These are phyloP conservation scores for Garrulus glandarius DNA, from an alignment of 2,797 vertebrate genomes.

Conservation along the genomic window DNA sequence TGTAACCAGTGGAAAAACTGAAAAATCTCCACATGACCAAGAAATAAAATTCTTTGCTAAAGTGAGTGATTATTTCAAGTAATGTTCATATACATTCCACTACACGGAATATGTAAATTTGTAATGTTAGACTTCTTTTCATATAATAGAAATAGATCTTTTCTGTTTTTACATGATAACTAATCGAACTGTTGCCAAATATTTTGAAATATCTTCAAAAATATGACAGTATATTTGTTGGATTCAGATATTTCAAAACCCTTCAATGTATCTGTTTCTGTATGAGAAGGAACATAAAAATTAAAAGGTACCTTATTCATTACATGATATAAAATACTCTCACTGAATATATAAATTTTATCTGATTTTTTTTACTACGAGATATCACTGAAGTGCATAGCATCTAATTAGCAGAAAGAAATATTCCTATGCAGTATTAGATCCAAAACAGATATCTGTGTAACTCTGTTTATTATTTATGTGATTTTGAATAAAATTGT, in stretches of 20 bases:
- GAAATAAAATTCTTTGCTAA: constrained; percentile 99
- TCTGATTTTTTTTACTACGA: background rate
- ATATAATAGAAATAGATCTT: background rate
- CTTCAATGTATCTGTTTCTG: background rate
- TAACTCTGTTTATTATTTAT: background rate
- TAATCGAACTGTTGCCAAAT: background rate
- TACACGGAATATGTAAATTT: background rate
- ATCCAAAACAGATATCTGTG: background rate
- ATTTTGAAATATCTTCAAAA: background rate
- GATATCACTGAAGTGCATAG: background rate
- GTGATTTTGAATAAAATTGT: background rate
- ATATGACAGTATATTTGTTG: background rate
- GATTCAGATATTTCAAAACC: background rate
- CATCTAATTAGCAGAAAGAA: background rate
- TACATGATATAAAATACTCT: background rate
- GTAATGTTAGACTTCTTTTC: background rate
- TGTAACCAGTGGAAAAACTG: constrained; percentile 92
- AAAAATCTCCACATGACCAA: constrained; percentile 94
- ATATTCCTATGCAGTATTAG: background rate
- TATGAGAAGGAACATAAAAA: background rate
- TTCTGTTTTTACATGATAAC: background rate
- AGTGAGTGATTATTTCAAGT: constrained; percentile 75
- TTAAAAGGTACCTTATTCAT: background rate
- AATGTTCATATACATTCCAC: background rate
- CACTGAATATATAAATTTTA: background rate